These are phyloP conservation scores for Clarias macrocephalus DNA, from an alignment of 2,113 vertebrate genomes.

Conservation along the genomic window DNA sequence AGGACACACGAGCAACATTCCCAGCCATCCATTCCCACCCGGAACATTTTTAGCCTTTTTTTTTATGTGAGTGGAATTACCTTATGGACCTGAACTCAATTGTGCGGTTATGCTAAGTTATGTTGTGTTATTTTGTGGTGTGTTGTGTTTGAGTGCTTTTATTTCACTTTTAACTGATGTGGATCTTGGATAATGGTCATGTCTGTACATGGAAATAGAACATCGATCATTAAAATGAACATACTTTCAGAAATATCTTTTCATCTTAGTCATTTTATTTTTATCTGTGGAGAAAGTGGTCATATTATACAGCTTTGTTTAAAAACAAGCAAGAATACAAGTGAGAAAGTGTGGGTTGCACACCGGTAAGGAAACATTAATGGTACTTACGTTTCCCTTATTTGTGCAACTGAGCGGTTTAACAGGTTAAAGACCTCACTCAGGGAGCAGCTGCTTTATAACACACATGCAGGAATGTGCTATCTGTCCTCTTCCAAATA, in stretches of 20 bases:
- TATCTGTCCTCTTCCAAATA: not conserved
- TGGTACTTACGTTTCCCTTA: not conserved
- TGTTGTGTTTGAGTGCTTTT: not conserved
- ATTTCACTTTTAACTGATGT: not conserved
- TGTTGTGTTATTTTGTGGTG: not conserved
- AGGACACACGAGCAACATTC: not conserved
- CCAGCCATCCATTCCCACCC: not conserved
- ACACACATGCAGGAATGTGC: not conserved
- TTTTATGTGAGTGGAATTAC: not conserved
- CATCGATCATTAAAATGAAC: not conserved
- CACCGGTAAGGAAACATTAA: not conserved
- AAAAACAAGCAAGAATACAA: not conserved
- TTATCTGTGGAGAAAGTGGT: not conserved
- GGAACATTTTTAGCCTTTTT: not conserved
- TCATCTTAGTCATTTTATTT: not conserved
- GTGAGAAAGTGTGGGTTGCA: not conserved
- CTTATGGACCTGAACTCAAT: not conserved
- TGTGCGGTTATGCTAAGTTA: not conserved
- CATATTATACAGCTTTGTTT: not conserved
- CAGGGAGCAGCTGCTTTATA: not conserved
- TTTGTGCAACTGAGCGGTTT: not conserved
- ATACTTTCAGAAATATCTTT: conserved; percentile 2
- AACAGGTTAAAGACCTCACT: not conserved
- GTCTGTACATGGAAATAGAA: not conserved
- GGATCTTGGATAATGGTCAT: not conserved